Base-by-base conservation (phyloP, 1,140 invertebrate genomes). In the Panagrolaimus sp. region DNA sequence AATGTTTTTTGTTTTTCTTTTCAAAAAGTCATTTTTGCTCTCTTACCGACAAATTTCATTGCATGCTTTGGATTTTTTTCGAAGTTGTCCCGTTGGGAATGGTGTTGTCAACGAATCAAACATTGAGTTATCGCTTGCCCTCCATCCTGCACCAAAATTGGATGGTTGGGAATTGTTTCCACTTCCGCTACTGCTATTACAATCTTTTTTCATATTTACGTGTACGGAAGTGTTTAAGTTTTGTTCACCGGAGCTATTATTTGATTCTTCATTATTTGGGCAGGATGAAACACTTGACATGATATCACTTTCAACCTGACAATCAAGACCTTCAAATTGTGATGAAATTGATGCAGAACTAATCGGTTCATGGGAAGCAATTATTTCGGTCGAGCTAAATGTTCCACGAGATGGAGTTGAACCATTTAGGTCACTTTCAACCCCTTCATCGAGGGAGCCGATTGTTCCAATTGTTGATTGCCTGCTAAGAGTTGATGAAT, bases 401-500 rank as follows among this genome's bases (percentile, higher is more conserved):
- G 72, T 43, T 14, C 55, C 73, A n/a, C 73, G 52, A n/a, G 65
- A 70, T 43, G n/a, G 73, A 15, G 43, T 63, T 9, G 69, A 70
- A 32, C 63, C 70, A 62, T 70, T 65, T 6, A 78, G 28, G 43
- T 76, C 75, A 7, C 47, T 43, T 44, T 76, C 75, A 47, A 80
- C 44, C n/a, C 75, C 77, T 45, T 78, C 77, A 43, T 78, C 77
- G 21, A 78, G 65, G 6, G 78, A 80, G n/a, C 73, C 72, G 24
- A 80, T 78, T 5, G 77, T 78, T 7, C 78, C 78, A 43, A 80
- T 76, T 15, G 78, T 80, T 9, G 77, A 78, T 38, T 80, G 78
- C 14, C 78, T 69, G 32, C 70, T 74, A 8, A 78, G 55, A 1
- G 78, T 79, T 21, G 75, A 77, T 12, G 43, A 76, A 68, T 70